A percentile compares a stretch with the other conserved stretches of the same genome.
phyloP scores from a whole-genome alignment of 2,888 invertebrate genomes.

The Leucania comma region DNA sequence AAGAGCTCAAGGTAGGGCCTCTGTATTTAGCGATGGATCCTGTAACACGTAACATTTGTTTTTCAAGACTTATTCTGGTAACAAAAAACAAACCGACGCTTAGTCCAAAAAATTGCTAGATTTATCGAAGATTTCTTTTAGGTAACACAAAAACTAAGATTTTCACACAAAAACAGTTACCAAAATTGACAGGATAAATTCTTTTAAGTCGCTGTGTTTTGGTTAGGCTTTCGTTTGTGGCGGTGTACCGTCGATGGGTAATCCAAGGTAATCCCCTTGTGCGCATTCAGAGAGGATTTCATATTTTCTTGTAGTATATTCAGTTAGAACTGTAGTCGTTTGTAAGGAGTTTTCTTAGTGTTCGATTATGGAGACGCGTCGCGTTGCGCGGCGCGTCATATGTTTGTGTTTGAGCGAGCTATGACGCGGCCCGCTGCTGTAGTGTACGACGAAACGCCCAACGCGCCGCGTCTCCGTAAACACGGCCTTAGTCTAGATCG shows the following conservation, averaged over 20 bases:
- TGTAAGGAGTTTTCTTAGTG: conserved; percentile 6
- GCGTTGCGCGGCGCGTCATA: too few species aligned
- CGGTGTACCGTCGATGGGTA: conserved; percentile 36
- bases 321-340: conserved; percentile 31
- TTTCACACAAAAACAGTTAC: conserved; percentile 16
- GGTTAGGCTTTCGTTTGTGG: conserved; percentile 15
- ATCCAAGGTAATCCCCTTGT: conserved; percentile 40
- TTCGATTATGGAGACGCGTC: too few species aligned
- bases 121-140: conserved; percentile 4
- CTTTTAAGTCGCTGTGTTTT: conserved; percentile 24
- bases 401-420: too few species aligned
- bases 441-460: too few species aligned
- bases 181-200: conserved; percentile 18
- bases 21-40: too few species aligned
- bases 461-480: too few species aligned
- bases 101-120: not conserved
- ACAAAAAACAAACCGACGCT: conserved; percentile 9
- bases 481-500: not conserved
- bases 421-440: too few species aligned
- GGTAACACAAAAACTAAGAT: conserved; percentile 1
- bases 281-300: conserved; percentile 33
- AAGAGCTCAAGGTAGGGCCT: too few species aligned
- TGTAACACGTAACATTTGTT: not conserved
- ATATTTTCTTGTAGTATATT: conserved; percentile 36
- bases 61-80: not conserved